phyloP scores from a whole-genome alignment of 2,888 invertebrate genomes.

The Dorcus parallelipipedus region DNA sequence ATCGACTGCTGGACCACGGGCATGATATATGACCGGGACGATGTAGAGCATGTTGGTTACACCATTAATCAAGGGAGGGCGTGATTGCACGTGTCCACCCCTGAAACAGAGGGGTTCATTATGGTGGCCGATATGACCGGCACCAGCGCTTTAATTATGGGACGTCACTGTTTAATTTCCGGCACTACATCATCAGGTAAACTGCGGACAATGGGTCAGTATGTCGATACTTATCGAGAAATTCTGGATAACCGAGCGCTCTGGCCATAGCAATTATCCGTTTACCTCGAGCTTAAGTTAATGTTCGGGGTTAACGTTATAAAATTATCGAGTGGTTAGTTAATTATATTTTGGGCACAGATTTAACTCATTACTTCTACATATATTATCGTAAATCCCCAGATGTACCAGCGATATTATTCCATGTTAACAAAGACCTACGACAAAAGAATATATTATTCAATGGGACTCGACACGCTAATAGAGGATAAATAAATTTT shows the following conservation, averaged over 20 bases:
- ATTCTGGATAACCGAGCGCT: conserved; percentile 14
- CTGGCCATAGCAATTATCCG: conserved; percentile 16
- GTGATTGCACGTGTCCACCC: conserved; percentile 38
- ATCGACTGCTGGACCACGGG: conserved; percentile 15
- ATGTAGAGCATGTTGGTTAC: conserved; percentile 43
- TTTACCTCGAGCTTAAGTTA: conserved; percentile 11
- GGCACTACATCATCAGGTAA: conserved; percentile 28
- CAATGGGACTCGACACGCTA: conserved; percentile 14
- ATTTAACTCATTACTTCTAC: too few species aligned
- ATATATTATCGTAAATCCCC: too few species aligned
- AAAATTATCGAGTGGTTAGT: too few species aligned
- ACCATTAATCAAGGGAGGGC: conserved; percentile 45
- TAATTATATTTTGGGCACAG: too few species aligned
- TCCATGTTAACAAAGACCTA: neutral
- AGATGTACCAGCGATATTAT: too few species aligned
- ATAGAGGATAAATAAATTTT: conserved; percentile 12
- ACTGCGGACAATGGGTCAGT: conserved; percentile 26
- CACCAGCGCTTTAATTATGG: conserved; percentile 28
- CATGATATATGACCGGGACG: conserved; percentile 46
- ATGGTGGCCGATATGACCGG: conserved; percentile 27
- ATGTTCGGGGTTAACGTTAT: neutral
- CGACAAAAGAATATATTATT: conserved; percentile 14
- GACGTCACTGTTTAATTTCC: conserved; percentile 30
- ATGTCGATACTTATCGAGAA: conserved; percentile 25
- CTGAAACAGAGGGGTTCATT: conserved; percentile 27